Evolutionary conservation across 1,140 invertebrate species (phyloP), one percentile per base, ranked within the genome.

Genomic region (Drosophila burlai): DNA sequence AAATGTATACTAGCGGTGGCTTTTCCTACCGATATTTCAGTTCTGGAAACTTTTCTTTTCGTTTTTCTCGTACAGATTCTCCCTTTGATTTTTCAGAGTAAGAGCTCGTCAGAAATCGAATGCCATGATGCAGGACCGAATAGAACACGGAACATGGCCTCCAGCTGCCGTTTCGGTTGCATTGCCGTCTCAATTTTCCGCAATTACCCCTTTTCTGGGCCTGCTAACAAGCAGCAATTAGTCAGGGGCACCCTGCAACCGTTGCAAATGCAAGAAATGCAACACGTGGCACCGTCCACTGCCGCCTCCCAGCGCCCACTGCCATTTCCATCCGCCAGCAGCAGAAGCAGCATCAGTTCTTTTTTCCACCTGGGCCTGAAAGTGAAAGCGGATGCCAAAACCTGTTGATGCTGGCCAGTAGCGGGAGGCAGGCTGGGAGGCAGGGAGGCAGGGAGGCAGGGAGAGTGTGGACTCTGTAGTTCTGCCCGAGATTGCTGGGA

Each of bases 161-260:
- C 16, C 43, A 11, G n/a, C 29, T 18, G 24, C 42, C 31, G 58
- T 16, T 29, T 49, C 45, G 29, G 52, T 36, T 61, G 34, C 26
- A 24, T 18, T 60, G 43, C 26, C 24, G 38, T 52, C 54, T 50
- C 58, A 50, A 45, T 78, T 83, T 73, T 58, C 49, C 38, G 46
- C 38, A 81, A 64, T 78, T 83, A 79, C 52, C 46, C 62, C 59
- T 61, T 49, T 57, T 60, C 47, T 38, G 59, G 40, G 78, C 24
- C 65, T 46, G 49, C 45, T 66, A 68, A 68, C 60, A 67, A 76
- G 74, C 74, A 67, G 66, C 82, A 85, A 84, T 84, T 84, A 81
- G 80, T 74, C 80, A 58, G 34, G 10, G 21, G 36, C 43, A 40
- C 38, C 45, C 24, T 67, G 74, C 69, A 38, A 36, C 26, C 73